A percentile compares a stretch with the other conserved stretches of the same genome.
phyloP scores from a whole-genome alignment of 2,797 vertebrate species.

The Helostoma temminkii region DNA sequence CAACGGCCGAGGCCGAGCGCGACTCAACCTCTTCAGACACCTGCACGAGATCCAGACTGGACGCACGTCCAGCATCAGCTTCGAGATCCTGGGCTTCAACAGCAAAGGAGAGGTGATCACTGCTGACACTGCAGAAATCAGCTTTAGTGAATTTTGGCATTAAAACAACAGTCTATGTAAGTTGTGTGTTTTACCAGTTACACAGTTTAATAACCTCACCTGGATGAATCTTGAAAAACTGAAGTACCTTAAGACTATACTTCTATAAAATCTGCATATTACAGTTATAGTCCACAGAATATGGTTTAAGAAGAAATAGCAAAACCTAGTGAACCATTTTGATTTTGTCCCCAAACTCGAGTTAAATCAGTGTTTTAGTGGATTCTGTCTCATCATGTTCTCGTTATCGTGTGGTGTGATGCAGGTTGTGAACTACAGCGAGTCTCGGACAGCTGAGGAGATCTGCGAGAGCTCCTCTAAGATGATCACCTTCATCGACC shows the following conservation, averaged over 20 bases:
- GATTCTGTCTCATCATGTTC: too few species aligned
- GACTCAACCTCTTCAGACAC: conserved; percentile 97
- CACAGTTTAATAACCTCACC: too few species aligned
- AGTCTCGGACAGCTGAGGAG: conserved; percentile 95
- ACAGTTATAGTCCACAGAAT: too few species aligned
- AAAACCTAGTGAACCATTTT: too few species aligned
- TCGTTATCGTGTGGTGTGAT: not conserved
- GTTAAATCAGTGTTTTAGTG: too few species aligned
- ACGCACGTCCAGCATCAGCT: conserved; percentile 97
- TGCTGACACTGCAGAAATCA: not conserved
- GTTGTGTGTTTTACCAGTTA: too few species aligned
- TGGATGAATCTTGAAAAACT: too few species aligned
- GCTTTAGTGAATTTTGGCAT: too few species aligned
- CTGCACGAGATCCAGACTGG: conserved; percentile 98
- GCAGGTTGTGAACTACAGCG: conserved; percentile 98
- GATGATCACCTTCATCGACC: conserved; percentile 99
- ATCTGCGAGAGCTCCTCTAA: conserved; percentile 98
- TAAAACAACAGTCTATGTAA: too few species aligned
- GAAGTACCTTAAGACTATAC: too few species aligned
- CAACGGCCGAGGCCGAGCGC: conserved; percentile 93
- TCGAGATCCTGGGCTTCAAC: conserved; percentile 98
- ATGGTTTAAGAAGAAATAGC: too few species aligned
- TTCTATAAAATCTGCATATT: not conserved
- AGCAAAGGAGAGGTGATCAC: conserved; percentile 94
- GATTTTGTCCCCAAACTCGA: too few species aligned